These are phyloP conservation scores for Conchocele bisecta DNA, from an alignment of 2,888 invertebrate genomes.

Conservation along the genomic window DNA sequence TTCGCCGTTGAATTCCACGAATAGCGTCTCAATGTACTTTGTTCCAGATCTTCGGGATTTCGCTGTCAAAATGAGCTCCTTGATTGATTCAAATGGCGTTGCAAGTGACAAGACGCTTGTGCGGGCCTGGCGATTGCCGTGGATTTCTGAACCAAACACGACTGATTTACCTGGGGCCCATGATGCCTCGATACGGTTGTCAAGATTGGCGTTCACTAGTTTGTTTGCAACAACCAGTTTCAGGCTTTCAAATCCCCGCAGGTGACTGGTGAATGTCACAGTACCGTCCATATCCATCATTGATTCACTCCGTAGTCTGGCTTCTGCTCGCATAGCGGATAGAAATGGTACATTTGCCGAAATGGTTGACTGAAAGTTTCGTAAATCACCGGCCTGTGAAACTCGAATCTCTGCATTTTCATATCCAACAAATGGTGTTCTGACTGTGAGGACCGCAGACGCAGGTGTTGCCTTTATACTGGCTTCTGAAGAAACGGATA, in stretches of 20 bases:
- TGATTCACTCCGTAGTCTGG: slow-evolving; percentile 13
- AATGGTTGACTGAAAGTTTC: slow-evolving; percentile 24
- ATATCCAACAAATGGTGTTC: slow-evolving; percentile 34
- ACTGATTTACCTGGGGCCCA: slow-evolving; percentile 32
- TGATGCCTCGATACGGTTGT: slow-evolving; percentile 12
- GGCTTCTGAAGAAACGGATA: slow-evolving; percentile 19
- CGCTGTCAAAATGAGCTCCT: slow-evolving; percentile 13
- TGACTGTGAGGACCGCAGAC: neutral
- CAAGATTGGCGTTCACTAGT: slow-evolving; percentile 8
- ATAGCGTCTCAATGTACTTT: slow-evolving; percentile 12
- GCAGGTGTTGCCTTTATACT: slow-evolving; percentile 16
- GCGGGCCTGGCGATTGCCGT: slow-evolving; percentile 3
- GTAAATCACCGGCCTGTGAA: slow-evolving; percentile 21
- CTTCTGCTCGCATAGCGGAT: slow-evolving; percentile 22
- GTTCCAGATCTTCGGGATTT: slow-evolving; percentile 4
- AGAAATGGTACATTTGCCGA: slow-evolving; percentile 11
- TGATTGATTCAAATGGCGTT: slow-evolving; percentile 32
- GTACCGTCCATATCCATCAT: slow-evolving; percentile 14
- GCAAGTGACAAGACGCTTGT: slow-evolving; percentile 11
- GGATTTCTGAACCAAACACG: slow-evolving; percentile 12
- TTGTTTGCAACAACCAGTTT: slow-evolving; percentile 25
- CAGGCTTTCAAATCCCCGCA: slow-evolving; percentile 36
- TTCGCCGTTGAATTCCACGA: slow-evolving; percentile 19
- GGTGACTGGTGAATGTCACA: slow-evolving; percentile 36
- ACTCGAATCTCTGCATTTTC: slow-evolving; percentile 12